A percentile compares a stretch with the other conserved stretches of the same genome.
Conservation (phyloP, 2,797 vertebrate species). For the Ctenopoma multispine region DNA sequence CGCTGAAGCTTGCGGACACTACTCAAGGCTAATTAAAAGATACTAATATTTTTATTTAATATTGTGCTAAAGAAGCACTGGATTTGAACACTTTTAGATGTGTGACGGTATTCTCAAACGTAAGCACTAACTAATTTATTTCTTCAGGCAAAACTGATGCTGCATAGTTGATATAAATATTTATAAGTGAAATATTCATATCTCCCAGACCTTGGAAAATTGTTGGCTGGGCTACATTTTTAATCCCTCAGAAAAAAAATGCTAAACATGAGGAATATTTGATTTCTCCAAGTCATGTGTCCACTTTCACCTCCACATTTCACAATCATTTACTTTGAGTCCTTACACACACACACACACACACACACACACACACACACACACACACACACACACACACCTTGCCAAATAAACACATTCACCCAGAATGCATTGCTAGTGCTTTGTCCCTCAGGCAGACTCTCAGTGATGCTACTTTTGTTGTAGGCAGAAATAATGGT, state of each 20-base stretch:
- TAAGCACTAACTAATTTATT: constrained; percentile 64
- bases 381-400: neutral
- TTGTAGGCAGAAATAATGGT: constrained; percentile 23
- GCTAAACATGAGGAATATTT: constrained; percentile 14
- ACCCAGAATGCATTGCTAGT: constrained; percentile 49
- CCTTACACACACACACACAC: neutral
- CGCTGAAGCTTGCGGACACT: no score
- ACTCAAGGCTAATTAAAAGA: neutral
- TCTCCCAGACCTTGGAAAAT: constrained; percentile 55
- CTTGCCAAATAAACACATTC: constrained; percentile 15
- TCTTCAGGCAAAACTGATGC: constrained; percentile 63
- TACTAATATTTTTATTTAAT: neutral
- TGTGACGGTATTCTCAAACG: constrained; percentile 35
- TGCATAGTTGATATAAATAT: constrained; percentile 71
- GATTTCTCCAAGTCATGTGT: constrained; percentile 18
- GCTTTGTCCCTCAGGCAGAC: constrained; percentile 27
- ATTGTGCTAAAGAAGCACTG: neutral
- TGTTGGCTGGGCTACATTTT: constrained; percentile 59
- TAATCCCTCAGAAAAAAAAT: constrained; percentile 34
- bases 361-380: neutral
- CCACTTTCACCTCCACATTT: neutral
- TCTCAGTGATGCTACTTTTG: constrained; percentile 20
- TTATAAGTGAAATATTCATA: constrained; percentile 76
- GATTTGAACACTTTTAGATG: neutral
- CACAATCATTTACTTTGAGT: no score